phyloP scores from a whole-genome alignment of 2,113 vertebrate species.

The Anthoscopus minutus region DNA sequence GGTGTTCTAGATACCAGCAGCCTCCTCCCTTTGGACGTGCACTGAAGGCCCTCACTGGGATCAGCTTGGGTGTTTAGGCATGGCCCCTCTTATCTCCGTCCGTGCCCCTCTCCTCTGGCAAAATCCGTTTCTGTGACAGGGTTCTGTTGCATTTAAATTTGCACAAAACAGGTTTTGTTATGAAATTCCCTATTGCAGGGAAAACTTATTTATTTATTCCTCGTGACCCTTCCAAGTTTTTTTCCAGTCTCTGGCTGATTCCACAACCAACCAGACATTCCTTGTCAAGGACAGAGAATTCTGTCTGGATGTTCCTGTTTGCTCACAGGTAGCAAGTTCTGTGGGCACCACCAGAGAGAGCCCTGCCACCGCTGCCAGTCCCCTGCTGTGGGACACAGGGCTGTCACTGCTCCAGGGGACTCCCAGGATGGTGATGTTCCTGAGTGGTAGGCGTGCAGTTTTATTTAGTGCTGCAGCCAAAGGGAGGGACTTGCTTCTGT shows the following conservation, averaged over 20 bases:
- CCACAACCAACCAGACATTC: not conserved
- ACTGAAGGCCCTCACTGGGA: not conserved
- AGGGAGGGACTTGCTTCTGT: not conserved
- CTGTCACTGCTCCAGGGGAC: not conserved
- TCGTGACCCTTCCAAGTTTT: not conserved
- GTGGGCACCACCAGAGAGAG: not conserved
- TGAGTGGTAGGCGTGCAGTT: not conserved
- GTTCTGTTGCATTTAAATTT: conserved; percentile 28
- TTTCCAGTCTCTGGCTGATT: not conserved
- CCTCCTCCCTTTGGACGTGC: not conserved
- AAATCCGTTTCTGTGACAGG: not conserved
- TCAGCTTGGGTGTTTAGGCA: not conserved
- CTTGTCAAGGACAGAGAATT: not conserved
- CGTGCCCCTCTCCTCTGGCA: not conserved
- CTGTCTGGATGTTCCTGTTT: not conserved
- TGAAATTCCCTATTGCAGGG: not conserved
- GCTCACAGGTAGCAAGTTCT: not conserved
- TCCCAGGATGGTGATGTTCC: not conserved
- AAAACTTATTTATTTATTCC: conserved; percentile 17
- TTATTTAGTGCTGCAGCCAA: not conserved
- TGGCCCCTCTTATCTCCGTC: not conserved
- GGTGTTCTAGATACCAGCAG: not conserved
- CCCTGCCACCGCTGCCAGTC: rapidly evolving
- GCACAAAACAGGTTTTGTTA: conserved; percentile 32
- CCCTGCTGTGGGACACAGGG: not conserved